phyloP scores from a whole-genome alignment of 2,888 invertebrate genomes.

The Proisotoma minuta region DNA sequence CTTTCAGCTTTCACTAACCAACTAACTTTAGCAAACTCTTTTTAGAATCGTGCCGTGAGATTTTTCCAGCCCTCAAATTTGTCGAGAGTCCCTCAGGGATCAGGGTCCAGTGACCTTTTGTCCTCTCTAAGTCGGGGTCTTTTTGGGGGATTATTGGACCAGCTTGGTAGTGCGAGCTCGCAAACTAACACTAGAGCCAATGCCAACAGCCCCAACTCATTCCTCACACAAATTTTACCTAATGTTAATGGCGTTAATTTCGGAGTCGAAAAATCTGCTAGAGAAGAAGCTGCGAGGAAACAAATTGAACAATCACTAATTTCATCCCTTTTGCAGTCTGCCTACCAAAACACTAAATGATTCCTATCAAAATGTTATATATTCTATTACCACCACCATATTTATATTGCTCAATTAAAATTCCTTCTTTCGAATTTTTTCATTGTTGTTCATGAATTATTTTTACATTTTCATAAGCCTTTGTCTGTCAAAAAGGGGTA shows the following conservation, averaged over 20 bases:
- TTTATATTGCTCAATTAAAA: too few relatives aligned
- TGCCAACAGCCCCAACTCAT: background rate
- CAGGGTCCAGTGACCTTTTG: conserved; percentile 36
- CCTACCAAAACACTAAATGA: background rate
- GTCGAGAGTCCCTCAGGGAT: conserved; percentile 15
- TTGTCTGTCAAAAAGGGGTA: too few relatives aligned
- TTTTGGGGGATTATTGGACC: conserved; percentile 44
- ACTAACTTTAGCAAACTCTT: background rate
- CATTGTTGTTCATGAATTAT: too few relatives aligned
- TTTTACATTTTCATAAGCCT: too few relatives aligned
- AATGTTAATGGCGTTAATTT: background rate
- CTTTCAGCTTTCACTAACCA: background rate
- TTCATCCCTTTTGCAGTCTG: background rate
- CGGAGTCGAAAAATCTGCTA: background rate
- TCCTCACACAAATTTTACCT: conserved; percentile 14
- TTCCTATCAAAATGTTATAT: background rate
- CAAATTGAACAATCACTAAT: conserved; percentile 8
- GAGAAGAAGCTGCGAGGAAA: background rate
- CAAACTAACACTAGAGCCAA: background rate
- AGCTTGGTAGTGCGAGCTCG: conserved; percentile 18
- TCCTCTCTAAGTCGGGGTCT: conserved; percentile 44
- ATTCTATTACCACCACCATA: too few relatives aligned
- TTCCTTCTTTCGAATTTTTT: too few relatives aligned
- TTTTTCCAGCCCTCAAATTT: conserved; percentile 14
- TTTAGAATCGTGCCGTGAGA: conserved; percentile 11